phyloP scores from a whole-genome alignment of 2,113 vertebrate species.

The Dolichotis patagonum region DNA sequence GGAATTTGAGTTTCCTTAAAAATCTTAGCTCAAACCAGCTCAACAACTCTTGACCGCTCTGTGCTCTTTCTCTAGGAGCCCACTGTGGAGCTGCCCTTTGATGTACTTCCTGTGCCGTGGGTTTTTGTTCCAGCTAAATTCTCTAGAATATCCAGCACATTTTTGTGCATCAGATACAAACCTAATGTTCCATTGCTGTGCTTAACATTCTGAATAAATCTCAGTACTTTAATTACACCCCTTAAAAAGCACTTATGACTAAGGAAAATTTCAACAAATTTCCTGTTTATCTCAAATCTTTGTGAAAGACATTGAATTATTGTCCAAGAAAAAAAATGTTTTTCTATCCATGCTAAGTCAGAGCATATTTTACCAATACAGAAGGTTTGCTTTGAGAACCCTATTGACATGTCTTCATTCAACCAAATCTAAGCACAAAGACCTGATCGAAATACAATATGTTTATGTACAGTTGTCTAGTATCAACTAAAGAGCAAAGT shows the following conservation, averaged over 20 bases:
- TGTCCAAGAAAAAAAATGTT: slow-evolving; percentile 41
- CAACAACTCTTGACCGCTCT: neutral
- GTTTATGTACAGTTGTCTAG: neutral
- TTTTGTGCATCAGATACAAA: slow-evolving; percentile 46
- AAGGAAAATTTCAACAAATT: slow-evolving; percentile 68
- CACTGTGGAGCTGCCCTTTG: neutral
- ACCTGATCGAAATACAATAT: neutral
- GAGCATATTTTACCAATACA: neutral
- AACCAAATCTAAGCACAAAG: neutral
- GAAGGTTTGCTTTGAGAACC: slow-evolving; percentile 1
- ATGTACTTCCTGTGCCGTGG: neutral
- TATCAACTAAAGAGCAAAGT: neutral
- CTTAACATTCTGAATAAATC: neutral
- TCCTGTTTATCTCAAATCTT: slow-evolving; percentile 74
- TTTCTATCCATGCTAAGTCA: slow-evolving; percentile 47
- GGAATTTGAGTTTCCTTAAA: slow-evolving; percentile 4
- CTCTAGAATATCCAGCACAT: neutral
- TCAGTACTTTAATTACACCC: slow-evolving; percentile 40
- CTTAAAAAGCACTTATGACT: slow-evolving; percentile 20
- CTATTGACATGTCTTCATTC: slow-evolving; percentile 26
- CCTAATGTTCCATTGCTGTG: slow-evolving; percentile 47
- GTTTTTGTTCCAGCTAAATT: slow-evolving; percentile 44
- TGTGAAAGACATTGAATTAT: slow-evolving; percentile 74
- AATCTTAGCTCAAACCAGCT: slow-evolving; percentile 33
- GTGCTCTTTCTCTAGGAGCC: neutral